Conservation (phyloP, 2,797 vertebrate species). For the Sebastes baramenuke region DNA sequence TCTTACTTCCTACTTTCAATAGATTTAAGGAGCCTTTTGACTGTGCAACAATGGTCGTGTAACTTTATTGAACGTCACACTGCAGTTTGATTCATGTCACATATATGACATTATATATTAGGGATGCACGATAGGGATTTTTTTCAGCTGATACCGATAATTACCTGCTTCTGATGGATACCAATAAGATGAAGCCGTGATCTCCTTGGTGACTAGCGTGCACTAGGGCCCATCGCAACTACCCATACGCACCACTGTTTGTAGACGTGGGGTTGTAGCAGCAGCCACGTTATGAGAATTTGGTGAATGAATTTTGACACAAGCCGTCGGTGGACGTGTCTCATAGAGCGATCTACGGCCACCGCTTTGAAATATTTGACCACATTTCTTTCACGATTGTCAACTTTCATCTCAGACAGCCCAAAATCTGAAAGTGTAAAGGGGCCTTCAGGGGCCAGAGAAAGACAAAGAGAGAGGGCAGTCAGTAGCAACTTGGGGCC, state of each 20-base stretch:
- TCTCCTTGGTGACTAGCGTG: too few relatives aligned
- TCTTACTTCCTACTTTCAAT: too few relatives aligned
- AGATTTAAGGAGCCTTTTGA: too few relatives aligned
- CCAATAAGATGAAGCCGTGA: too few relatives aligned
- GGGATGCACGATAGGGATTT: too few relatives aligned
- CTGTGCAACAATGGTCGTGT: too few relatives aligned
- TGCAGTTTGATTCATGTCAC: too few relatives aligned
- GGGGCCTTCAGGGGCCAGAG: background rate
- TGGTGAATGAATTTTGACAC: background rate
- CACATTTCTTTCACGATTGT: background rate
- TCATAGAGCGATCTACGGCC: background rate
- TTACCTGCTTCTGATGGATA: too few relatives aligned
- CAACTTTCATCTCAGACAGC: background rate
- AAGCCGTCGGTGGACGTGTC: background rate
- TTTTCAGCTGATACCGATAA: too few relatives aligned
- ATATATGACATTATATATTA: too few relatives aligned
- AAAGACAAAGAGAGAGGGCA: background rate
- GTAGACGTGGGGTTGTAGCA: background rate
- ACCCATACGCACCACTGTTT: background rate
- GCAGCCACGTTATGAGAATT: background rate
- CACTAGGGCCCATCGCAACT: too few relatives aligned
- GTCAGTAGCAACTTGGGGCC: background rate
- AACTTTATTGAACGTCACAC: too few relatives aligned
- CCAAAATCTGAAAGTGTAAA: background rate
- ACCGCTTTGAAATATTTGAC: background rate